Conservation (phyloP, 1,140 invertebrate species). For the Drosophila athabasca region DNA sequence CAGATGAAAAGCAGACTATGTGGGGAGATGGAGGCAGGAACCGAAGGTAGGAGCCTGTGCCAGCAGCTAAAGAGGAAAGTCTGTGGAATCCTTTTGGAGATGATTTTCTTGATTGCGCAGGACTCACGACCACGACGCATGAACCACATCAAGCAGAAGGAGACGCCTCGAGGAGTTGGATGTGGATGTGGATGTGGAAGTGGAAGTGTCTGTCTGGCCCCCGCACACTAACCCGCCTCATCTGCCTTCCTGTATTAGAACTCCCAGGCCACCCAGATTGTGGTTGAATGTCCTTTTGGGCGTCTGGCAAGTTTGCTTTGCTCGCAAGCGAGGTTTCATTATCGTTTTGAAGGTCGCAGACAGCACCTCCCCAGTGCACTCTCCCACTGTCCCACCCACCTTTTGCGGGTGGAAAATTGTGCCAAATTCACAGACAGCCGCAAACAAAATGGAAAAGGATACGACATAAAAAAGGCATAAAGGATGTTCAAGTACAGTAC, state of each 20-base stretch:
- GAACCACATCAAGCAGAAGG: background rate
- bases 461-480: background rate
- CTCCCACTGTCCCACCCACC: background rate
- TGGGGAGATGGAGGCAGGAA: background rate
- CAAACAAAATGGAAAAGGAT: background rate
- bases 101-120: slow-evolving; percentile 53
- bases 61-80: slow-evolving; percentile 8
- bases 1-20: background rate
- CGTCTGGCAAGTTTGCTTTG: slow-evolving; percentile 66
- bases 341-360: slow-evolving; percentile 68
- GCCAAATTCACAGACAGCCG: slow-evolving; percentile 28
- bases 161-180: background rate
- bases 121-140: slow-evolving; percentile 1
- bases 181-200: slow-evolving; percentile 3
- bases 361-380: slow-evolving; percentile 24
- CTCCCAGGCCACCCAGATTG: background rate
- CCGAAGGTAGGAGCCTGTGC: too few relatives aligned
- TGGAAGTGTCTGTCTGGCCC: slow-evolving; percentile 39
- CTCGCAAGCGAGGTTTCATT: slow-evolving; percentile 35
- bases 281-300: slow-evolving; percentile 65
- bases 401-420: slow-evolving; percentile 38
- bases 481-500: background rate
- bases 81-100: slow-evolving; percentile 42
- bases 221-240: background rate
- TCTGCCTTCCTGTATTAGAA: background rate